Base-by-base conservation (phyloP, 35 echinoderm and acorn worm species). In the Eucidaris tribuloides region DNA sequence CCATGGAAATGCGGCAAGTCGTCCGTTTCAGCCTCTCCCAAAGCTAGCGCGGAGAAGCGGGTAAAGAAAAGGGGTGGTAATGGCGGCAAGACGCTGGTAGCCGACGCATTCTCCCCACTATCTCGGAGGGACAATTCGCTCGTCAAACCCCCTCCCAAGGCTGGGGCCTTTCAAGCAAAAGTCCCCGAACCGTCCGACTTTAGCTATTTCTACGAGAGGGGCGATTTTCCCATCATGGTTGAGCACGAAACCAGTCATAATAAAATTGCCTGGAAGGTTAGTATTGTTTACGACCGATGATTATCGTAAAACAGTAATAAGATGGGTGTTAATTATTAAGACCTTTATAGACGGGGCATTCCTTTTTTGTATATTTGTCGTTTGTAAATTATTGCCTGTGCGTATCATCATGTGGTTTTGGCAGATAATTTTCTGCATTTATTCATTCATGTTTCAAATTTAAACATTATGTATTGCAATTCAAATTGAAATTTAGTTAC, bases 241-340 rank as follows among this genome's bases (percentile, higher is more conserved):
- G 86, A 91, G 14, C 93, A 96, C 40, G 89, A 96, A 28, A 81
- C 93, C 9, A 76, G 49, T 14, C 59, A 84, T 46, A 96, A 91
- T 31, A 96, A 91, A 17, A 83, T 96, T 44, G 88, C 93, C 34
- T 96, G 93, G 92, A 91, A 96, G 88, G 93, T 96, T 49, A 72
- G 92, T 86, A 24, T 14, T 37, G 11, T 62, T 45, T n/a, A n/a
- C n/a, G n/a, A n/a, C n/a, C n/a, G n/a, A n/a, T n/a, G n/a, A n/a
- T n/a, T n/a, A n/a, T n/a, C n/a, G n/a, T n/a, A n/a, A n/a, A n/a
- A n/a, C n/a, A n/a, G n/a, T n/a, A n/a, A n/a, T n/a, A n/a, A n/a
- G n/a, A n/a, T n/a, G n/a, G n/a, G n/a, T n/a, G n/a, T n/a, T n/a
- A n/a, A n/a, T n/a, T n/a, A n/a, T n/a, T n/a, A n/a, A n/a, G n/a